phyloP scores from a whole-genome alignment of 2,797 vertebrate genomes.

The Mallotus villosus region DNA sequence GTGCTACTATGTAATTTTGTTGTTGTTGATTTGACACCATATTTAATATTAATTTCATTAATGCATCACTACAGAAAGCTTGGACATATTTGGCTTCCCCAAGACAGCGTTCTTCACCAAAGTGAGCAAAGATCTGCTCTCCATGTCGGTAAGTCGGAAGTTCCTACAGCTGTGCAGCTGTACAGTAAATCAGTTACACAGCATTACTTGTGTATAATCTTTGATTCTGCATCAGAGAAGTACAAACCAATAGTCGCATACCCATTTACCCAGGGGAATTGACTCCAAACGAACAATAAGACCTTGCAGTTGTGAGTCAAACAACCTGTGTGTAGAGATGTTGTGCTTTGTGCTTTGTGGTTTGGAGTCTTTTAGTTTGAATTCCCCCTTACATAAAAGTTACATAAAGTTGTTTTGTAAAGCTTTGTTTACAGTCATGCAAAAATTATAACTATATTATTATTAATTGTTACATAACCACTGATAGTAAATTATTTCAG shows the following conservation, averaged over 20 bases:
- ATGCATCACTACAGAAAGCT: conserved; percentile 51
- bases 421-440: no score
- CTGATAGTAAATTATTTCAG: no score
- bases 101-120: conserved; percentile 67
- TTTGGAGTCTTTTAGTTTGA: no score
- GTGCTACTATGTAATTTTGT: no score
- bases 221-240: neutral
- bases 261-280: neutral
- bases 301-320: no score
- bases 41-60: neutral
- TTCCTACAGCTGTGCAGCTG: neutral
- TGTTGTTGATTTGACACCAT: neutral
- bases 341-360: no score
- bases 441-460: no score
- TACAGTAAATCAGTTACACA: conserved; percentile 5
- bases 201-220: neutral
- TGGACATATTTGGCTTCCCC: conserved; percentile 56
- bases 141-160: conserved; percentile 63
- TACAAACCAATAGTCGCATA: neutral
- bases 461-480: no score
- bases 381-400: no score
- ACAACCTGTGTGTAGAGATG: no score
- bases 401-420: no score
- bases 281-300: no score
- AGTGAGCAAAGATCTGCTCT: conserved; percentile 55